Base-by-base conservation (phyloP, 2,113 vertebrate species). In the Motacilla alba region DNA sequence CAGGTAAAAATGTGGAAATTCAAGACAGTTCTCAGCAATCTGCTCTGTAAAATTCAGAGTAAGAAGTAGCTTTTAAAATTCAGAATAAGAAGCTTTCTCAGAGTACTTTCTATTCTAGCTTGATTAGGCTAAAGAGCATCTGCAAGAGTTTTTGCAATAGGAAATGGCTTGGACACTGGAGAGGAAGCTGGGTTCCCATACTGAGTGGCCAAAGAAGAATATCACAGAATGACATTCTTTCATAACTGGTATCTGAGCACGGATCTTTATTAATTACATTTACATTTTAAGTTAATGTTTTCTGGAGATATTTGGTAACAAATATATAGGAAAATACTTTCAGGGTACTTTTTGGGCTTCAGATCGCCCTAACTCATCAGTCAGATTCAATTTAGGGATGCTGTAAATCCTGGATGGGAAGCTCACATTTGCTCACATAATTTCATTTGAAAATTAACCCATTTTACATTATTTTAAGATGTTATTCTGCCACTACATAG, bases 211-310 rank as follows among this genome's bases (percentile, higher is more conserved):
- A 74, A 39, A 92, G 17, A 74, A 30, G 15, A 79, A 13, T 3
- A 33, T 4, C 60, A 70, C 4, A 60, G 20, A 18, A 69, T 16
- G 19, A 27, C 28, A 5, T 75, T 28, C 31, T 35, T 64, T 69
- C 35, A 17, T 11, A 22, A 66, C 15, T 43, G 13, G 13, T 13
- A n/a, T n/a, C 26, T 3, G 2, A 87, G 73, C 3, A 58, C 0
- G 3, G 7, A 64, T 10, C 4, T 77, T 50, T 43, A 46, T 55
- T 69, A 83, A 81, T 12, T 33, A 39, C 21, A 52, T 30, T 74
- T 56, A 16, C 5, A 66, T 23, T 56, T 73, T 31, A 23, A 74
- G 16, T 8, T 39, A 18, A 47, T 16, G 7, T 44, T 58, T 84
- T 52, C 52, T 82, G n/a, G 11, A 66, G 3, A 41, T 5, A 10